Base-by-base conservation (phyloP, 2,113 vertebrate genomes). In the Anolis carolinensis region DNA sequence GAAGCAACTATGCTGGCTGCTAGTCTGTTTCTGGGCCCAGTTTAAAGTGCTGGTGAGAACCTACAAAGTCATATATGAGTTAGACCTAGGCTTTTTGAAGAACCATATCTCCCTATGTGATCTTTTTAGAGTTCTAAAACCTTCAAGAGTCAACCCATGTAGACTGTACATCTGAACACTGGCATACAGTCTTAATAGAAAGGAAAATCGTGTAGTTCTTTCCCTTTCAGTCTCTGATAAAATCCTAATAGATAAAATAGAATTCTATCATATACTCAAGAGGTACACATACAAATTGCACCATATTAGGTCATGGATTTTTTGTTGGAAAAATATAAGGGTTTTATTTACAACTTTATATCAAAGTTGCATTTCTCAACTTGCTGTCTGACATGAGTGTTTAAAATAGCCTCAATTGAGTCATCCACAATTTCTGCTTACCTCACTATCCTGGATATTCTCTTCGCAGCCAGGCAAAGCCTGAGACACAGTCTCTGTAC, bases 401-500 rank as follows among this genome's bases (percentile, higher is more conserved):
- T 63, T 81, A 50, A 48, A 4, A 65, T 36, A 3, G 13, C 36
- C 30, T 39, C 77, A 83, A 34, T 25, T 89, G 25, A 59, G 11
- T 20, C 32, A 81, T 25, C 16, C 16, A 4, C 1, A n/a, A 14
- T 82, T 23, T 20, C 32, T 2, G 16, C 93, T 91, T 89, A 99
- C 99, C 97, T 99, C 98, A 0, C 94, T 96, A 65, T 99, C 98
- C 93, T 98, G 97, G 91, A 99, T 95, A 32, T 55, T 91, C 30
- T 98, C 98, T 86, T 98, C 98, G 67, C 98, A 98, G 91, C 96
- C 95, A 3, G 97, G 97, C 14, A 99, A 93, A 0, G 97, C 96
- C 86, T 48, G 91, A 90, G 98, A 99, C 89, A 99, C 97, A 0
- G 97, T 94, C 3, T 95, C 92, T 0, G 95, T 96, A 91, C 97